A percentile compares a stretch with the other conserved stretches of the same genome.
Conservation (phyloP, 2,888 invertebrate species). For the Eupithecia insigniata region DNA sequence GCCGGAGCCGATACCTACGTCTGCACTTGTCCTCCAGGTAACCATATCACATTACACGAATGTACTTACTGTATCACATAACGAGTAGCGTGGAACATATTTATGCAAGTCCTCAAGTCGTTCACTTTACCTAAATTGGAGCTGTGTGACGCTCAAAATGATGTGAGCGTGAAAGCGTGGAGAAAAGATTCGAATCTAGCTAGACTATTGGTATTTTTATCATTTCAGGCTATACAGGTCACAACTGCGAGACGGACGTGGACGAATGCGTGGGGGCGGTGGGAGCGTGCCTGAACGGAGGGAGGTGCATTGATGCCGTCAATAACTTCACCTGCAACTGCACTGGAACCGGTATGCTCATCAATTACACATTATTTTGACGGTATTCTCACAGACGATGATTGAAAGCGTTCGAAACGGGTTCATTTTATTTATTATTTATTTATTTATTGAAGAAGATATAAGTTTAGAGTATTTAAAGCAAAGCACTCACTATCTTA, state of each 20-base stretch:
- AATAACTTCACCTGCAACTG: constrained; percentile 92
- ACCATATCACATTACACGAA: background rate
- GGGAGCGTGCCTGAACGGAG: constrained; percentile 88
- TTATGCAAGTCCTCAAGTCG: background rate
- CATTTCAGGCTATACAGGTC: constrained; percentile 88
- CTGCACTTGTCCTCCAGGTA: constrained; percentile 85
- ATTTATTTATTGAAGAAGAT: no score
- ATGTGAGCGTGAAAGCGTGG: background rate
- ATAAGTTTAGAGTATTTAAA: no score
- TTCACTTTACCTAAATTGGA: background rate
- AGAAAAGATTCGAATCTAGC: background rate
- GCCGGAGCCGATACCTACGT: constrained; percentile 82
- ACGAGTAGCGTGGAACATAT: background rate
- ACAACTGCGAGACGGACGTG: constrained; percentile 88
- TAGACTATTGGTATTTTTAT: constrained; percentile 6
- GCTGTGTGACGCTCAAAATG: background rate
- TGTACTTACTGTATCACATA: background rate
- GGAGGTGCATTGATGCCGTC: constrained; percentile 88
- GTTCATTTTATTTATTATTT: no score
- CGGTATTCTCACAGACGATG: no score
- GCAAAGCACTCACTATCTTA: no score
- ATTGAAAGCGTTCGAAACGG: no score
- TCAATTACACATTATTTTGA: no score
- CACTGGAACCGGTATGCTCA: constrained; percentile 83
- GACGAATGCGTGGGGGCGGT: constrained; percentile 88